A percentile compares a stretch with the other conserved stretches of the same genome.
phyloP scores from a whole-genome alignment of 53 echinoderm and acorn worm species.

The Astropecten irregularis region DNA sequence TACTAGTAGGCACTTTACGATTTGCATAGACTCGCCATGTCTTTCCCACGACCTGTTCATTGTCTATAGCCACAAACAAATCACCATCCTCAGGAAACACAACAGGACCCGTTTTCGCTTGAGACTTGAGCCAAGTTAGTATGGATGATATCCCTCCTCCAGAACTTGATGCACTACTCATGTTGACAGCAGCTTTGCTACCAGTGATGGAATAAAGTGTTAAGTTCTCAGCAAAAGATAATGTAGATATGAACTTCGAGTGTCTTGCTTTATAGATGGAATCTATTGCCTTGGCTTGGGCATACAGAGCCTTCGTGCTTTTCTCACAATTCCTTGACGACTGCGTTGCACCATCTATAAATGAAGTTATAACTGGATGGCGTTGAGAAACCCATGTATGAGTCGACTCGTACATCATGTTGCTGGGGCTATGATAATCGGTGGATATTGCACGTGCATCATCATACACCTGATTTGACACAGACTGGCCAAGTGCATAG shows the following conservation, averaged over 20 bases:
- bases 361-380: too few relatives aligned
- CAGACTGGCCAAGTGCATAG: too few relatives aligned
- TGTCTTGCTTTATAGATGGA: conserved; percentile 15
- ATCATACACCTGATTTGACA: too few relatives aligned
- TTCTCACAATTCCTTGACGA: neutral
- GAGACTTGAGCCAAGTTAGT: conserved; percentile 15
- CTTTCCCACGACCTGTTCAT: conserved; percentile 23
- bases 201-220: conserved; percentile 8
- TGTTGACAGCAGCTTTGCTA: conserved; percentile 35
- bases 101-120: conserved; percentile 2
- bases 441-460: too few relatives aligned
- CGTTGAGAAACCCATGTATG: too few relatives aligned
- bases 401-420: too few relatives aligned
- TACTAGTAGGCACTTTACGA: conserved; percentile 2
- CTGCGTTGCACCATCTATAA: too few relatives aligned
- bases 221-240: conserved; percentile 17
- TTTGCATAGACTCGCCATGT: conserved; percentile 38
- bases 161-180: conserved; percentile 12
- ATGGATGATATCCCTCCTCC: conserved; percentile 8
- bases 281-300: conserved; percentile 21
- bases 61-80: conserved; percentile 28
- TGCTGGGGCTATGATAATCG: too few relatives aligned
- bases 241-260: neutral
- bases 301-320: neutral
- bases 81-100: conserved; percentile 24